Evolutionary conservation across 2,113 vertebrate species (phyloP).

Genomic region (Callospermophilus lateralis): DNA sequence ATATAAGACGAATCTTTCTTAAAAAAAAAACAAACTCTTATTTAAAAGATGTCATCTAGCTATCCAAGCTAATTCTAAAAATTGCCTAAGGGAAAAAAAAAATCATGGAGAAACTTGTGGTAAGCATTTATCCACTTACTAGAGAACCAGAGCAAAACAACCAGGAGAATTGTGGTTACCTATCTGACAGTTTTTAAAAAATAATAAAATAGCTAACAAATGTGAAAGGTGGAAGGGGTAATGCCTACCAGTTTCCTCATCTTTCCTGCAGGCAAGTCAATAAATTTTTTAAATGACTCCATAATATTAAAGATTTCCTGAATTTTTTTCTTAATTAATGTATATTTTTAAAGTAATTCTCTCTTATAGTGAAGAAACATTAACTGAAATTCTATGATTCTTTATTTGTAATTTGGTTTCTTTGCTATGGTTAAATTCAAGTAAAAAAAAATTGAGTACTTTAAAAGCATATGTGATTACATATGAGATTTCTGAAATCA

Average conservation of each 20-base stretch:
- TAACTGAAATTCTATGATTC: not conserved
- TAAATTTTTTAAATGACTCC: not conserved
- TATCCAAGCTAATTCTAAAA: not conserved
- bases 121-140: not conserved
- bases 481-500: not conserved
- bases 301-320: constrained; percentile 23
- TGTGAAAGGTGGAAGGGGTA: not conserved
- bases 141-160: constrained; percentile 2
- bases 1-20: not conserved
- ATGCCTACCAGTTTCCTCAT: not conserved
- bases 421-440: constrained; percentile 40
- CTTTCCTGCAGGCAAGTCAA: not conserved
- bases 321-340: not conserved
- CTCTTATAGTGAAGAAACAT: constrained; percentile 5
- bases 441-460: not conserved
- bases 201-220: constrained; percentile 4
- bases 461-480: not conserved
- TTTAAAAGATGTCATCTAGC: not conserved
- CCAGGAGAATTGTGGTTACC: not conserved
- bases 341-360: constrained; percentile 22
- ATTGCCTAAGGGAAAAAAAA: not conserved
- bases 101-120: not conserved
- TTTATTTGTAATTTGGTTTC: not conserved
- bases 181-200: not conserved
- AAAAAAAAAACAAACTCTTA: not conserved